These are phyloP conservation scores for Petrolisthes cinctipes DNA, from an alignment of 2,888 invertebrate genomes.

Conservation along the genomic window DNA sequence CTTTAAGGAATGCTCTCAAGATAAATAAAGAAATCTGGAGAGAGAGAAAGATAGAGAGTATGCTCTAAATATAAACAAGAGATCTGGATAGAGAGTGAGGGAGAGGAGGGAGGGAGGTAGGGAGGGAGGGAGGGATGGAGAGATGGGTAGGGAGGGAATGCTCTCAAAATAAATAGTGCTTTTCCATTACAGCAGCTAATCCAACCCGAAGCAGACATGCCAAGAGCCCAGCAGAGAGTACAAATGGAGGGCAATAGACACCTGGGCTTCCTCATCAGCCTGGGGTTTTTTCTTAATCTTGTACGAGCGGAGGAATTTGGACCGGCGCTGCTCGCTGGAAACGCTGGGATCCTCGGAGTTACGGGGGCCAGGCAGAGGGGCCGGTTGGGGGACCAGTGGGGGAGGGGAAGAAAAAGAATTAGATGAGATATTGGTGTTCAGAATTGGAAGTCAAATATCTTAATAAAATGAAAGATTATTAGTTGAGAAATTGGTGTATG, in stretches of 20 bases:
- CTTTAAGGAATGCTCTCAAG: too few relatives aligned
- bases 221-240: not conserved
- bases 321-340: constrained; percentile 45
- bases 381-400: constrained; percentile 13
- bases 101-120: too few relatives aligned
- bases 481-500: too few relatives aligned
- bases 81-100: too few relatives aligned
- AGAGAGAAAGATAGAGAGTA: too few relatives aligned
- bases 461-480: not conserved
- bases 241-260: not conserved
- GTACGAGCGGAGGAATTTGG: constrained; percentile 53
- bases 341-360: constrained; percentile 42
- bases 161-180: too few relatives aligned
- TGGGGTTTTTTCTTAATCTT: constrained; percentile 55
- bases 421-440: not conserved
- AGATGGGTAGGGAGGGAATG: too few relatives aligned
- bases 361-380: constrained; percentile 8
- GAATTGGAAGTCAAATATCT: not conserved
- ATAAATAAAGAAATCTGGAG: too few relatives aligned
- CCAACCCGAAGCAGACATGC: not conserved
- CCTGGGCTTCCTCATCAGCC: constrained; percentile 45
- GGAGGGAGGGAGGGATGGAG: too few relatives aligned
- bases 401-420: not conserved
- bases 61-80: too few relatives aligned
- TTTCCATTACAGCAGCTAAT: too few relatives aligned